These are phyloP conservation scores for Leptinotarsa undecemlineata DNA, from an alignment of 1,140 invertebrate genomes.

Conservation along the genomic window DNA sequence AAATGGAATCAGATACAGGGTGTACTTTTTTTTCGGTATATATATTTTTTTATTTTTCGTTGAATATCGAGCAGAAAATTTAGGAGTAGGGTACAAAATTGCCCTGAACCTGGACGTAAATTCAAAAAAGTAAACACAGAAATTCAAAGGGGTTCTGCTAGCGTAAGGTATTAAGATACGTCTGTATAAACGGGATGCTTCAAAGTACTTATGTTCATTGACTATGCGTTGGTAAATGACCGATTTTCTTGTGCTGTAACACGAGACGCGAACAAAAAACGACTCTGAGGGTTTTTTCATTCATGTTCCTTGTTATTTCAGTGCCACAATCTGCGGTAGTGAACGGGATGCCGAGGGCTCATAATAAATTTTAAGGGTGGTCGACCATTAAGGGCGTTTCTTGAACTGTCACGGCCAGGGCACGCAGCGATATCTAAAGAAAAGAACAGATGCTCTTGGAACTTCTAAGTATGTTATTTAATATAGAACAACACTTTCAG, in stretches of 20 bases:
- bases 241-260: background rate
- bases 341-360: conserved; percentile 7
- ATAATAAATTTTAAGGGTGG: conserved; percentile 24
- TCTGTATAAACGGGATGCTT: too few relatives aligned
- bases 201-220: background rate
- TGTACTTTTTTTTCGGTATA: too few relatives aligned
- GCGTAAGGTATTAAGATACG: too few relatives aligned
- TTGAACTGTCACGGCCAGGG: conserved; percentile 18
- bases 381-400: conserved; percentile 15
- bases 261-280: background rate
- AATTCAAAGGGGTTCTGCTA: too few relatives aligned
- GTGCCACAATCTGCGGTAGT: conserved; percentile 16
- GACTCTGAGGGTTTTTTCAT: background rate
- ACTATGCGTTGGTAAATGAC: background rate
- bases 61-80: too few relatives aligned
- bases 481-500: conserved; percentile 1
- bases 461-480: background rate
- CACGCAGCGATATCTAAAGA: conserved; percentile 10
- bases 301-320: conserved; percentile 17
- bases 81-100: too few relatives aligned
- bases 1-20: too few relatives aligned
- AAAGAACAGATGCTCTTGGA: conserved; percentile 16
- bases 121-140: too few relatives aligned
- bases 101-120: too few relatives aligned
- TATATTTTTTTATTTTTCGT: too few relatives aligned